These are phyloP conservation scores for Lepidurus arcticus DNA, from an alignment of 1,140 invertebrate species.

Conservation along the genomic window DNA sequence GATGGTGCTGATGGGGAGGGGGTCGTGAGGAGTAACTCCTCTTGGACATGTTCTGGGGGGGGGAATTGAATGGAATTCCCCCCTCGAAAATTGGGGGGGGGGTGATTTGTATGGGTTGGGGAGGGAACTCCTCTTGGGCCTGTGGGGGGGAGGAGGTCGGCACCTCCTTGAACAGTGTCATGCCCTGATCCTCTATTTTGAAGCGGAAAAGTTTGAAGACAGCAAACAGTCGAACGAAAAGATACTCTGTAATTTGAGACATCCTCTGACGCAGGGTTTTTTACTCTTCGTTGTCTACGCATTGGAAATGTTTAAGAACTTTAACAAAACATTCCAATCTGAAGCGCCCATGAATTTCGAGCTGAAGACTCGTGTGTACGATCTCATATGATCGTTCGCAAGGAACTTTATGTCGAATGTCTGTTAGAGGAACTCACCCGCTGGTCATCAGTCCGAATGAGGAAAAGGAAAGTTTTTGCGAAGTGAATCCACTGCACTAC, in stretches of 20 bases:
- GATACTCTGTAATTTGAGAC: not conserved
- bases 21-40: too few species aligned
- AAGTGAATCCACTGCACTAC: too few species aligned
- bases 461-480: too few species aligned
- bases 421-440: not conserved
- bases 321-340: too few species aligned
- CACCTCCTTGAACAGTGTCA: not conserved
- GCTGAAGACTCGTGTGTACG: not conserved
- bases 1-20: too few species aligned
- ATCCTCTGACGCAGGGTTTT: not conserved
- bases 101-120: too few species aligned
- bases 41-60: too few species aligned
- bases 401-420: not conserved
- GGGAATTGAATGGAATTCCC: too few species aligned
- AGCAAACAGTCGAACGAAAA: slow-evolving; percentile 4
- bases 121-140: too few species aligned
- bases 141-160: too few species aligned
- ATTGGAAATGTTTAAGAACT: not conserved
- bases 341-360: not conserved
- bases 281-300: not conserved
- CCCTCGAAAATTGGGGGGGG: too few species aligned
- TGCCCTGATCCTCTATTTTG: not conserved
- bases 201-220: not conserved
- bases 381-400: not conserved
- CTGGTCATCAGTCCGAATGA: not conserved